Percentiles rank a stretch among this genome's conserved stretches.
Evolutionary conservation across 2,797 vertebrate species (phyloP).

Genomic region (Muraenolepis orangiensis): DNA sequence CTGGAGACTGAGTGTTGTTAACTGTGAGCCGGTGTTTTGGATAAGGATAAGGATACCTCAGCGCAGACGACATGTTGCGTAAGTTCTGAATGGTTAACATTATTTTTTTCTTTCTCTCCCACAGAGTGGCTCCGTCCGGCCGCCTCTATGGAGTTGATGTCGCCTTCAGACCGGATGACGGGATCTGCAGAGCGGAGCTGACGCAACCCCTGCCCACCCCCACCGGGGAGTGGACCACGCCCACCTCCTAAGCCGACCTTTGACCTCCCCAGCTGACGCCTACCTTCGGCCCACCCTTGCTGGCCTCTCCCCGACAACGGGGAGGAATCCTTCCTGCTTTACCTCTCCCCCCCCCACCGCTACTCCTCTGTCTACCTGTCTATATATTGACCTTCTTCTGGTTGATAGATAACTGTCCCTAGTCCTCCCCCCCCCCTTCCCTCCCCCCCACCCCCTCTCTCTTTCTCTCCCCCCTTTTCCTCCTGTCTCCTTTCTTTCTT

Average conservation of each 20-base stretch:
- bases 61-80: neutral
- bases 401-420: neutral
- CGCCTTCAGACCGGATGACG: constrained; percentile 79
- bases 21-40: neutral
- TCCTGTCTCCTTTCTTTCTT: neutral
- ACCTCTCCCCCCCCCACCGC: constrained; percentile 18
- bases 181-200: constrained; percentile 46
- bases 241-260: neutral
- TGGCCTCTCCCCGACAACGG: constrained; percentile 4
- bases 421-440: constrained; percentile 23
- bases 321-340: neutral
- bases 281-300: neutral
- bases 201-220: constrained; percentile 24
- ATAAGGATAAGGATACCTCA: neutral
- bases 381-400: constrained; percentile 9
- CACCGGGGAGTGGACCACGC: neutral
- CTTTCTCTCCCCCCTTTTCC: neutral
- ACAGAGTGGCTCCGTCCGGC: constrained; percentile 27
- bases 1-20: no score
- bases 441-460: neutral
- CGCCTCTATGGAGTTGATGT: constrained; percentile 71
- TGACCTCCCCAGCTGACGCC: neutral
- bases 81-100: neutral
- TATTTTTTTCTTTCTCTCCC: constrained; percentile 16
- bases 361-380: constrained; percentile 20